These are phyloP conservation scores for Hermetia illucens DNA, from an alignment of 1,140 invertebrate genomes.

Conservation along the genomic window DNA sequence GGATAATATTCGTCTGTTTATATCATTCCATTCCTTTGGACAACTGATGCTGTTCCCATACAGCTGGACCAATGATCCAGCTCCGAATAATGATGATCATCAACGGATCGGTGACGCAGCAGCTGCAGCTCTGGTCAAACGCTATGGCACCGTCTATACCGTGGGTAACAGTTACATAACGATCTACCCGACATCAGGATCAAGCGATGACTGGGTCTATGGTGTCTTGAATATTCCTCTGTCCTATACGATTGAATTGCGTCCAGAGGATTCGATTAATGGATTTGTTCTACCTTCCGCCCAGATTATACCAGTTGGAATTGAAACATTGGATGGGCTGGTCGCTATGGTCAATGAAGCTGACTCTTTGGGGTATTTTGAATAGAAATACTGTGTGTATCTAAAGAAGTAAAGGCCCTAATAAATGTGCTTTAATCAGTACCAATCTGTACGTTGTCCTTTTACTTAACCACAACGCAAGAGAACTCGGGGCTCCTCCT, in stretches of 20 bases:
- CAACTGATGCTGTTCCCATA: constrained; percentile 32
- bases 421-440: too few species aligned
- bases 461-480: too few species aligned
- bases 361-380: too few species aligned
- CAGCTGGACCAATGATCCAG: constrained; percentile 27
- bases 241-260: constrained; percentile 47
- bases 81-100: constrained; percentile 35
- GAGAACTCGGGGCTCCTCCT: too few species aligned
- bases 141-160: constrained; percentile 30
- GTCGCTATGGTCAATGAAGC: constrained; percentile 43
- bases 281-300: constrained; percentile 63
- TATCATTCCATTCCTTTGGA: constrained; percentile 36
- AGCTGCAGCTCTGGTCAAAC: constrained; percentile 25
- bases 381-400: too few species aligned
- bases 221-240: constrained; percentile 47
- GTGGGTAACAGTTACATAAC: constrained; percentile 30
- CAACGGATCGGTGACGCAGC: constrained; percentile 31
- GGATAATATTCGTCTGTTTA: constrained; percentile 28
- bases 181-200: constrained; percentile 33
- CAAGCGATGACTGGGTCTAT: constrained; percentile 61
- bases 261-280: constrained; percentile 53
- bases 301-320: constrained; percentile 56
- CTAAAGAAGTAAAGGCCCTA: too few species aligned
- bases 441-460: too few species aligned
- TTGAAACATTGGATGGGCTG: constrained; percentile 52